These are phyloP conservation scores for Brenthis hecate DNA, from an alignment of 2,888 invertebrate genomes.

Conservation along the genomic window DNA sequence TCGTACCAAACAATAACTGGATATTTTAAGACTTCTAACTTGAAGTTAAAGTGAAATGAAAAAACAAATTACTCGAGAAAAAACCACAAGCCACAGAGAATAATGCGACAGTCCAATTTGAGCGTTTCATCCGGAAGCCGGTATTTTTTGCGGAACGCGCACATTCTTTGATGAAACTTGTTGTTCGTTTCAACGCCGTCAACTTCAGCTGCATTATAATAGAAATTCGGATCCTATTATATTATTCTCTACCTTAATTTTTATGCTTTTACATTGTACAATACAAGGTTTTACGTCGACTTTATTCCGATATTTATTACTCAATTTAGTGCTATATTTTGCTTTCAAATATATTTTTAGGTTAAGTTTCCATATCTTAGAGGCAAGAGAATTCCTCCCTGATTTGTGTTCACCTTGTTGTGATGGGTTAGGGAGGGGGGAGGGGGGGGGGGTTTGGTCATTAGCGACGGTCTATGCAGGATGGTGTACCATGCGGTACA, in stretches of 20 bases:
- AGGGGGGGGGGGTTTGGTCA: no score
- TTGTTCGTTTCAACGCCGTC: slow-evolving; percentile 26
- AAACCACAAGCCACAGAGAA: slow-evolving; percentile 26
- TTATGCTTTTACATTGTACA: background rate
- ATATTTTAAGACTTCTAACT: slow-evolving; percentile 12
- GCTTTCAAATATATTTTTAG: no score
- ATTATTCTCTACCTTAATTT: background rate
- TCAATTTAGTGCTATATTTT: background rate
- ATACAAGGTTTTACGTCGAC: background rate
- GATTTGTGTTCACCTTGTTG: no score
- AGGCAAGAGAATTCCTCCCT: no score
- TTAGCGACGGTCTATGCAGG: no score
- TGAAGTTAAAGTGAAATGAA: slow-evolving; percentile 16
- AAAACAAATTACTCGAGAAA: slow-evolving; percentile 20
- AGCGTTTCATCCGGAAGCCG: slow-evolving; percentile 26
- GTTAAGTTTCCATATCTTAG: no score
- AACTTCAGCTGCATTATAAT: slow-evolving; percentile 29
- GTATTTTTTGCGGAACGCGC: slow-evolving; percentile 23
- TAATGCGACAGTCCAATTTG: slow-evolving; percentile 31
- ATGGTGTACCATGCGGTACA: no score
- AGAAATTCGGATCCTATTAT: slow-evolving; percentile 14
- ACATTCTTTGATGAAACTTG: slow-evolving; percentile 29
- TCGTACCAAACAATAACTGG: background rate
- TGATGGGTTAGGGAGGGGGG: no score
- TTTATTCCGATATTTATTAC: background rate